Evolutionary conservation across 2,113 vertebrate genomes (phyloP).

Genomic region (Oenanthe melanoleuca): DNA sequence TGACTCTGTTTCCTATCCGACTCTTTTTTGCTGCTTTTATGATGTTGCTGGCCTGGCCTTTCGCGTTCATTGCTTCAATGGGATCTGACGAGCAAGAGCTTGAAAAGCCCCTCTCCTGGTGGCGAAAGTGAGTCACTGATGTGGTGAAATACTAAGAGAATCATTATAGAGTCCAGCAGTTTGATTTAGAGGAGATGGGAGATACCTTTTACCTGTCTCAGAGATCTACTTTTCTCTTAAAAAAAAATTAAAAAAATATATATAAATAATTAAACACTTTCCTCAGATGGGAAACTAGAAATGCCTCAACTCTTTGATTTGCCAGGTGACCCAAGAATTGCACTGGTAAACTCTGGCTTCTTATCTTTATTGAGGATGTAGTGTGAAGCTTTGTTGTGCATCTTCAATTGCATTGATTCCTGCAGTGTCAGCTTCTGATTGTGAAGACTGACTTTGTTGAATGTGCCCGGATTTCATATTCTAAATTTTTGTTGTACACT

Average conservation of each 20-base stretch:
- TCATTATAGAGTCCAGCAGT: neutral
- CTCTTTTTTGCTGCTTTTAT: conserved; percentile 91
- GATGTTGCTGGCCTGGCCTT: conserved; percentile 98
- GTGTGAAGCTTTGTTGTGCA: neutral
- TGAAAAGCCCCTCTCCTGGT: conserved; percentile 85
- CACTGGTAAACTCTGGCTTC: neutral
- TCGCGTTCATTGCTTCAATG: conserved; percentile 89
- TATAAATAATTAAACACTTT: neutral
- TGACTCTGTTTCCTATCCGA: conserved; percentile 94
- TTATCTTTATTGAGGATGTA: neutral
- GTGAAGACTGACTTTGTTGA: neutral
- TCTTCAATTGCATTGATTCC: neutral
- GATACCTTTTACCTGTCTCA: neutral
- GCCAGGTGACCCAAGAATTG: neutral
- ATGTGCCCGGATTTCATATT: neutral
- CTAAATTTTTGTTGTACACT: neutral
- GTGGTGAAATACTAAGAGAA: neutral
- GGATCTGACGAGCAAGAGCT: conserved; percentile 82
- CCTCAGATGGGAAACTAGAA: neutral
- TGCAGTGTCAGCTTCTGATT: neutral
- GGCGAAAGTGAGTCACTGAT: conserved; percentile 83
- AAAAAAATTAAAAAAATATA: neutral
- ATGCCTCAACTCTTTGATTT: neutral
- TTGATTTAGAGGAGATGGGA: neutral
- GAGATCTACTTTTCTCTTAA: neutral